Percentiles rank a stretch among this genome's conserved stretches.
Evolutionary conservation across 2,888 invertebrate genomes (phyloP).

Genomic region (Eulithis testata): DNA sequence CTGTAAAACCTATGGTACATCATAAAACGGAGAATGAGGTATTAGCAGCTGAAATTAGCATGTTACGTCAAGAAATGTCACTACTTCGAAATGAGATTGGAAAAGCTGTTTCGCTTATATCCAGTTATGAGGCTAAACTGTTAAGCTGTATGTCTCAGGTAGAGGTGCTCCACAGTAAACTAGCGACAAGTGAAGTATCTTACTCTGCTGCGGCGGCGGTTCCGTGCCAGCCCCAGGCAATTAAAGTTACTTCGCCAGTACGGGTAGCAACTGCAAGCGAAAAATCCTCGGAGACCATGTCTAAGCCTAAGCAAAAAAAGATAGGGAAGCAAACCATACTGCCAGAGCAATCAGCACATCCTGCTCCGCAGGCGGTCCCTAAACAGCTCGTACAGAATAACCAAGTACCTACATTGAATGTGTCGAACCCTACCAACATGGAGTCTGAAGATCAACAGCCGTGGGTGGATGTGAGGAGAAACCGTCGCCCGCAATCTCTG

Average conservation of each 20-base stretch:
- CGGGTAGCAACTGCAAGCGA: neutral
- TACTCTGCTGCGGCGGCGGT: neutral
- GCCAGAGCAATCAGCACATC: neutral
- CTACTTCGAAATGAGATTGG: neutral
- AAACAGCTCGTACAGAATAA: neutral
- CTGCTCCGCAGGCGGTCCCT: neutral
- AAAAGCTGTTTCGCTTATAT: neutral
- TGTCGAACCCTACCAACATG: neutral
- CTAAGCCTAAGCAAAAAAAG: neutral
- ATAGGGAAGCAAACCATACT: neutral
- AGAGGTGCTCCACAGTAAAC: neutral
- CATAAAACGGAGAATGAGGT: neutral
- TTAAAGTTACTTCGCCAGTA: neutral
- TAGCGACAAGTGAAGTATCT: neutral
- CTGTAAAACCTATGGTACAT: neutral
- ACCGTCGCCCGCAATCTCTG: neutral
- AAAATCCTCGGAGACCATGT: neutral
- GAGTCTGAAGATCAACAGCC: neutral
- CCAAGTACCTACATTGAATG: neutral
- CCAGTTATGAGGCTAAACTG: slow-evolving; percentile 2
- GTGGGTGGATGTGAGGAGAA: neutral
- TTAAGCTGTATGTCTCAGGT: neutral
- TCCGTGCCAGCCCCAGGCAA: neutral
- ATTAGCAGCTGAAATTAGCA: neutral
- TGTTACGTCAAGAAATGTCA: neutral